These are phyloP conservation scores for Rhabdornis inornatus DNA, from an alignment of 2,113 vertebrate species.

Conservation along the genomic window DNA sequence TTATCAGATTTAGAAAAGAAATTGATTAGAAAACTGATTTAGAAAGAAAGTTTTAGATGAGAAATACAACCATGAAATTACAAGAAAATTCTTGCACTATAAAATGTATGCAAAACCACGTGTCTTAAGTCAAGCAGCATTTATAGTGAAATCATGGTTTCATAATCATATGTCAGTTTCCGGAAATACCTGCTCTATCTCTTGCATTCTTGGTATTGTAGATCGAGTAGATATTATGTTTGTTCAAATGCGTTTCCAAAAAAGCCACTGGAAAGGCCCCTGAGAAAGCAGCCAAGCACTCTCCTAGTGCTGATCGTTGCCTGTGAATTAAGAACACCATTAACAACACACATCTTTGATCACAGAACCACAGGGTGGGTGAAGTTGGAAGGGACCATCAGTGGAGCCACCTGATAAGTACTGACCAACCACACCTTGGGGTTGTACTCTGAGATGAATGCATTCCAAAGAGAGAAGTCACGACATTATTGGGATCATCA, in stretches of 20 bases:
- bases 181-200: constrained; percentile 82
- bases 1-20: neutral
- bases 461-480: neutral
- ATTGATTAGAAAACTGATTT: neutral
- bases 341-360: neutral
- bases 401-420: neutral
- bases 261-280: constrained; percentile 94
- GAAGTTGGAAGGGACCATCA: neutral
- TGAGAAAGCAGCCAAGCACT: constrained; percentile 91
- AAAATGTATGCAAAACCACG: neutral
- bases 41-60: neutral
- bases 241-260: constrained; percentile 89
- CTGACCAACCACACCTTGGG: neutral
- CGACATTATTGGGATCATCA: neutral
- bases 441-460: neutral
- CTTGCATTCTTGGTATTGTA: constrained; percentile 86
- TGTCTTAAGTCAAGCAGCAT: neutral
- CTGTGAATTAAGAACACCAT: constrained; percentile 60
- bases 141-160: neutral
- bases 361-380: neutral
- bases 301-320: constrained; percentile 90
- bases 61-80: neutral
- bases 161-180: neutral
- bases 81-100: neutral
- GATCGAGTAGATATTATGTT: constrained; percentile 88